Base-by-base conservation (phyloP, 2,888 invertebrate genomes). In the Cerceris ruficornis region DNA sequence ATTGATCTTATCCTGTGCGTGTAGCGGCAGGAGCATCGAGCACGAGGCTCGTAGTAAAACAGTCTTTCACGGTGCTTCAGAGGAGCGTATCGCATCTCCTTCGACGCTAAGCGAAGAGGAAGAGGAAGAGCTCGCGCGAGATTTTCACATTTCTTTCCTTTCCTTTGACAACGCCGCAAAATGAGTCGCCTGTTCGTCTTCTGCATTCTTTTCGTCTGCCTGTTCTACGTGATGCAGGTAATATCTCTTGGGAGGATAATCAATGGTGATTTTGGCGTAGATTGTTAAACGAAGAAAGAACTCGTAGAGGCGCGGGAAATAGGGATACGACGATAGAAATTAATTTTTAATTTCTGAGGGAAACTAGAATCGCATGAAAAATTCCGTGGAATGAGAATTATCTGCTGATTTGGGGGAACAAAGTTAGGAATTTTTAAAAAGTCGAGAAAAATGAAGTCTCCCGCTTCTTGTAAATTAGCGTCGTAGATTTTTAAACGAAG, bases 181-280 rank as follows among this genome's bases (percentile, higher is more conserved):
- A 91, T 91, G 91, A 65, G 81, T 17, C 90, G 90, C 64, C 78
- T 77, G 52, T 28, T 86, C 42, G 11, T 88, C 55, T 6, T 86
- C 43, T 61, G 71, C 59, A 17, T 89, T 14, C 52, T 87, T 52
- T n/a, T 87, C 43, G 76, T 71, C 61, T 81, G 83, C 46, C 28
- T 88, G 41, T 17, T 87, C 64, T 88, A 74, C 67, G 2, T 75
- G n/a, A 58, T 75, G 14, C 87, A 90, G 88, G 90, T 91, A 82
- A 81, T 50, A 11, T 62, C 14, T 62, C 13, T 49, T 9, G 11
- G 41, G 11, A 14, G 8, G n/a, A 42, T 39, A 17, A 43, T 28
- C 28, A 41, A 0, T 14, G 15, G 4, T 15, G 2, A 58, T 50
- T 13, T 52, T 14, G 52, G n/a, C n/a, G n/a, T n/a, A n/a, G 7